phyloP scores from a whole-genome alignment of 2,113 vertebrate genomes.

The Synodontis membranacea region DNA sequence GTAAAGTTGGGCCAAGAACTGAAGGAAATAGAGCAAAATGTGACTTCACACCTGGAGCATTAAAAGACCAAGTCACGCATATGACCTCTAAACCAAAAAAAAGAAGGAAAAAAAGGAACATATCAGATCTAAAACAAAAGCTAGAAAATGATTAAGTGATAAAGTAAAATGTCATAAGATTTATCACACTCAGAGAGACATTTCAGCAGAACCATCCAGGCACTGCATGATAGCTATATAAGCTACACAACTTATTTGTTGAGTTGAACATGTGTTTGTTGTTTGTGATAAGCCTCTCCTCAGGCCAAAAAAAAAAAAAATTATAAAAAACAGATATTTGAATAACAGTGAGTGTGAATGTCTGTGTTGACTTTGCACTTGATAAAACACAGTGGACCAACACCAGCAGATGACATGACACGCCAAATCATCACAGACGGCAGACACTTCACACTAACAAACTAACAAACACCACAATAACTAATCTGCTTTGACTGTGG shows the following conservation, averaged over 20 bases:
- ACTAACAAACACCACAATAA: no score
- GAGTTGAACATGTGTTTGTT: conserved; percentile 26
- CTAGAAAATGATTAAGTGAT: conserved; percentile 26
- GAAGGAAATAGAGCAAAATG: conserved; percentile 49
- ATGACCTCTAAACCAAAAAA: conserved; percentile 35
- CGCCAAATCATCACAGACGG: no score
- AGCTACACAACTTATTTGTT: background rate
- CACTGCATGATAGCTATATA: background rate
- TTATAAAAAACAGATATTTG: conserved; percentile 32
- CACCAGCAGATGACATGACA: no score
- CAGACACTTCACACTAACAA: no score
- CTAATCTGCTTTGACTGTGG: no score
- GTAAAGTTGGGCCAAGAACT: conserved; percentile 48
- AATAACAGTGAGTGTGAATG: conserved; percentile 31
- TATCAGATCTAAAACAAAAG: conserved; percentile 28
- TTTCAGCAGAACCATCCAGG: background rate
- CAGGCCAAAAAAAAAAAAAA: conserved; percentile 14
- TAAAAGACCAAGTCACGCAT: conserved; percentile 46
- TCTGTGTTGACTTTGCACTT: no score
- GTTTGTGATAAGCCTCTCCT: conserved; percentile 38
- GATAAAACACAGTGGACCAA: no score
- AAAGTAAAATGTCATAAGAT: conserved; percentile 7
- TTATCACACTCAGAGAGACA: conserved; percentile 2
- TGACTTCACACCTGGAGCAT: conserved; percentile 60
- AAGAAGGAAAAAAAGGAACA: conserved; percentile 10